Evolutionary conservation across 2,888 invertebrate species (phyloP), one percentile per base, ranked within the genome.

Genomic region (Nomada hirtipes): DNA sequence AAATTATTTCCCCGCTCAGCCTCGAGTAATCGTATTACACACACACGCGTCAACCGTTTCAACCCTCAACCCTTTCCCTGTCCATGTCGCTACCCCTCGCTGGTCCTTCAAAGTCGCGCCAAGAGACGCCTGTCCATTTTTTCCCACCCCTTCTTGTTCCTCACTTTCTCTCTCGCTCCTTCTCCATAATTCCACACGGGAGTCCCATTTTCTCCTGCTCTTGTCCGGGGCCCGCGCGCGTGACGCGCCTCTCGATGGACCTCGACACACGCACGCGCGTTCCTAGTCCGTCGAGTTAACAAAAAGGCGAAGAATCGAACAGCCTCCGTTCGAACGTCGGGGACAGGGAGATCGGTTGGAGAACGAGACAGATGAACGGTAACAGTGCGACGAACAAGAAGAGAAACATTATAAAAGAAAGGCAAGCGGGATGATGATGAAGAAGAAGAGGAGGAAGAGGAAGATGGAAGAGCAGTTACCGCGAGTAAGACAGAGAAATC

Each of bases 201-300:
- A 44, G 13, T 13, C 4, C 20, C 50, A n/a, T 50, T 74, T 55
- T 76, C 72, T 76, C 76, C 60, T 23, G 50, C 9, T 57, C 63
- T 13, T 13, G 63, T 23, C n/a, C 76, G 26, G 60, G 76, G 0
- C 47, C 23, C 59, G 50, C 11, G 76, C 82, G 76, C 76, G 83
- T 77, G 82, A 82, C 76, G 76, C 72, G 83, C 82, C 64, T 83
- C 55, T 42, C 70, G 76, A 82, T 83, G 61, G 44, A 50, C 42
- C 50, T 65, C 50, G 63, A 67, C 68, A 11, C 60, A 82, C 71
- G 76, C 67, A 76, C 61, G 42, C 60, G 60, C 67, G 75, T 52
- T 65, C 60, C 81, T 79, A 74, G 69, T 36, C 64, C 69, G 64
- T 23, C 44, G 47, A 50, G n/a, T 13, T 29, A 63, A 11, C 18